phyloP scores from a whole-genome alignment of 2,797 vertebrate genomes.

The Chiroxiphia lanceolata region DNA sequence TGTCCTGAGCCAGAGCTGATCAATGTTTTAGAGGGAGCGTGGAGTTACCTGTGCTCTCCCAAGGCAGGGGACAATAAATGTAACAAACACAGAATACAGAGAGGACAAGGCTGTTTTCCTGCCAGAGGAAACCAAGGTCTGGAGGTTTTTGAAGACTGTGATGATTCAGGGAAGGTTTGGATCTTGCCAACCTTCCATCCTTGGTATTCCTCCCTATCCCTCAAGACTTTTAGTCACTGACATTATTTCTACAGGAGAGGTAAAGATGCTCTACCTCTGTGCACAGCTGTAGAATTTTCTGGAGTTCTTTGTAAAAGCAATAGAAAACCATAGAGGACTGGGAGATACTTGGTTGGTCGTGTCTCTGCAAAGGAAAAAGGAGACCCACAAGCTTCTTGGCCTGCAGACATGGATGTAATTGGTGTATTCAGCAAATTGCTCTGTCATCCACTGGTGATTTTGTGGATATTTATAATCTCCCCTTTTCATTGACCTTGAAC shows the following conservation, averaged over 20 bases:
- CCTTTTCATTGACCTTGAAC: background rate
- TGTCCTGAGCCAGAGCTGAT: background rate
- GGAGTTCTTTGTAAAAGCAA: background rate
- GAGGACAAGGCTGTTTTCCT: background rate
- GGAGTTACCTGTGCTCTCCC: background rate
- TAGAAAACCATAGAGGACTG: background rate
- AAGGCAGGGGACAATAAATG: background rate
- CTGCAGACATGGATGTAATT: background rate
- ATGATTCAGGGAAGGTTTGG: background rate
- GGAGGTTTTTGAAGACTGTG: background rate
- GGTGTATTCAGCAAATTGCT: background rate
- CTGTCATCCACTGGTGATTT: background rate
- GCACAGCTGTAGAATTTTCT: background rate
- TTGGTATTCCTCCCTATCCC: background rate
- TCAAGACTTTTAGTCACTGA: rapidly evolving
- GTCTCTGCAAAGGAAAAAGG: background rate
- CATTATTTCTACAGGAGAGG: background rate
- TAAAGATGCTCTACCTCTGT: background rate
- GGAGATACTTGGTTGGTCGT: background rate
- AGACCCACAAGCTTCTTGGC: background rate
- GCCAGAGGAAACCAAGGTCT: background rate
- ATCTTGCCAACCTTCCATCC: background rate
- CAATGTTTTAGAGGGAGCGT: rapidly evolving
- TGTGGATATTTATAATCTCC: background rate
- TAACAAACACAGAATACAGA: background rate